Percentiles rank a stretch among this genome's conserved stretches.
Conservation (phyloP, 2,113 vertebrate species). For the Chaetops frenatus region DNA sequence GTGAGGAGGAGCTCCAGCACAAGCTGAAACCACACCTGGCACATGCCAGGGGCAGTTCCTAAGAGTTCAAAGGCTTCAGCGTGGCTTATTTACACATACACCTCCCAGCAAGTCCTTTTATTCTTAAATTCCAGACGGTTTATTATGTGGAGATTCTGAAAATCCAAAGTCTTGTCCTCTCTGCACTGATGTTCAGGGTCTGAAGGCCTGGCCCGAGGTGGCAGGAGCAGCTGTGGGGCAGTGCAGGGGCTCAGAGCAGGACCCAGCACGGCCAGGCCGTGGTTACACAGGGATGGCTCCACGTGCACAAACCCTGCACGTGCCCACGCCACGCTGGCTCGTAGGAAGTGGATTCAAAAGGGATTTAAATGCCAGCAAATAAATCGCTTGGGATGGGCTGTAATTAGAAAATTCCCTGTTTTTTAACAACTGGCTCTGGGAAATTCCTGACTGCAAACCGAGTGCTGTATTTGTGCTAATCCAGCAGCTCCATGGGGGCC, state of each 20-base stretch:
- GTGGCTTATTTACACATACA: slow-evolving; percentile 6
- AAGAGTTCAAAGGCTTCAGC: slow-evolving; percentile 32
- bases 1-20: not conserved
- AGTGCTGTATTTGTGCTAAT: not conserved
- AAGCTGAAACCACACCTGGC: slow-evolving; percentile 7
- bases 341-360: not conserved
- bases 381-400: not conserved
- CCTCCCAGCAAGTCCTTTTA: slow-evolving; percentile 40
- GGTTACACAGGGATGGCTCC: accelerated
- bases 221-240: not conserved
- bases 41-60: slow-evolving; percentile 21
- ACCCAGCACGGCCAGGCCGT: accelerated
- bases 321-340: not conserved
- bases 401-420: not conserved
- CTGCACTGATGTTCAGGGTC: not conserved
- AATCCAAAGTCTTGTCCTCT: not conserved
- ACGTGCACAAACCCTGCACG: not conserved
- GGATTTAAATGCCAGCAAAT: not conserved
- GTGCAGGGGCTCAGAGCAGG: not conserved
- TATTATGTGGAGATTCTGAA: not conserved
- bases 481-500: not conserved
- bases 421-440: not conserved
- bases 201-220: not conserved
- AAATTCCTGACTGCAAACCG: not conserved
- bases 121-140: slow-evolving; percentile 29